These are phyloP conservation scores for Ophion slaviceki DNA, from an alignment of 2,888 invertebrate genomes.

Conservation along the genomic window DNA sequence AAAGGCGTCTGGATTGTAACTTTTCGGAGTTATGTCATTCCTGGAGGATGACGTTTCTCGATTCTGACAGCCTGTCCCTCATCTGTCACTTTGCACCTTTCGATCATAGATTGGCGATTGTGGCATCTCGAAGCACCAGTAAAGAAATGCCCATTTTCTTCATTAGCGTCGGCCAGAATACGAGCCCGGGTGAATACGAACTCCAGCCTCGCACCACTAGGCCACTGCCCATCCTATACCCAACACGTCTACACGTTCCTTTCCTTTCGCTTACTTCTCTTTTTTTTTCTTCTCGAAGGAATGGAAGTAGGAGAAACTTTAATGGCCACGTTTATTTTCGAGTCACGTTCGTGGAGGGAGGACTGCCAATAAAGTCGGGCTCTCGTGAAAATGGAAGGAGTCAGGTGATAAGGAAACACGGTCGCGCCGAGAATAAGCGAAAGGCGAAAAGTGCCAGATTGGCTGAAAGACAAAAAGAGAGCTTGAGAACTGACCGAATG, in stretches of 20 bases:
- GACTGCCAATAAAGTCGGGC: slow-evolving; percentile 34
- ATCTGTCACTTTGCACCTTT: too few species aligned
- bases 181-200: too few species aligned
- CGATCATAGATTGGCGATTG: too few species aligned
- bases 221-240: too few species aligned
- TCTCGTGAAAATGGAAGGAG: slow-evolving; percentile 13
- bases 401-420: slow-evolving; percentile 21
- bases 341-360: slow-evolving; percentile 27
- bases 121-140: too few species aligned
- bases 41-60: too few species aligned
- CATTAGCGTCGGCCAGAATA: too few species aligned
- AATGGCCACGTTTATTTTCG: slow-evolving; percentile 34
- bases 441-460: slow-evolving; percentile 14
- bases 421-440: slow-evolving; percentile 17
- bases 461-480: slow-evolving; percentile 4
- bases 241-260: not conserved
- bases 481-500: slow-evolving; percentile 83
- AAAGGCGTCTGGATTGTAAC: too few species aligned
- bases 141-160: too few species aligned
- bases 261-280: not conserved
- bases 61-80: too few species aligned
- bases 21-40: too few species aligned
- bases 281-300: not conserved
- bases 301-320: slow-evolving; percentile 26
- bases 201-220: too few species aligned